Base-by-base conservation (phyloP, 2,888 invertebrate genomes). In the Campoplex capitator region DNA sequence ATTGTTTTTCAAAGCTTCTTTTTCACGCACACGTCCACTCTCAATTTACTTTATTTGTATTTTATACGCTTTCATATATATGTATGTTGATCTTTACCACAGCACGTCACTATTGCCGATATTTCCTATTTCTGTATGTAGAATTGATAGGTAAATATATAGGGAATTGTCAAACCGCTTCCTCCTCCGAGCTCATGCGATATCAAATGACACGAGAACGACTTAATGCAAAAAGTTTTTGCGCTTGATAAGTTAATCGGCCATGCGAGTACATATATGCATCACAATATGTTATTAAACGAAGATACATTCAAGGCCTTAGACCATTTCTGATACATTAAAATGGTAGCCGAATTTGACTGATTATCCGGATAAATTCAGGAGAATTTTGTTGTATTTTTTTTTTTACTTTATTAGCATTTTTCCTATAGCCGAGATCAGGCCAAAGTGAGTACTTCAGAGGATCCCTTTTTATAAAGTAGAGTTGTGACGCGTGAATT, bases 1-100 rank as follows among this genome's bases (percentile, higher is more conserved):
- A 83, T 79, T 75, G 70, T 45, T 83, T 79, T 83, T 76, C 75
- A 75, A 70, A 83, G 74, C 79, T 79, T 79, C 65, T 62, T 71
- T 58, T 83, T 79, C 62, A 62, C 78, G 68, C 75, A 62, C 51
- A n/a, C 67, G 28, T 70, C 65, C 45, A 65, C 65, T 82, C 79
- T 85, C 83, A 79, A 54, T 74, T 73, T 67, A 71, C 56, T 62
- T n/a, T 48, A 32, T 28, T 62, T 42, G 23, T 73, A 54, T 54
- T 35, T 11, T 23, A 35, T 32, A 38, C 32, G 16, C 67, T 51
- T 71, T 51, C 32, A 13, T 42, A 62, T 77, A 35, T 62, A 76
- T 45, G n/a, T 28, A 28, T 32, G 35, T 54, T 8, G 28, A 42
- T 42, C 56, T 51, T 76, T 78, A 79, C 83, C 86, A 83, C 79